Evolutionary conservation across 37 sponge, comb jelly and placozoan genomes (phyloP).

Genomic region (Corticium candelabrum): DNA sequence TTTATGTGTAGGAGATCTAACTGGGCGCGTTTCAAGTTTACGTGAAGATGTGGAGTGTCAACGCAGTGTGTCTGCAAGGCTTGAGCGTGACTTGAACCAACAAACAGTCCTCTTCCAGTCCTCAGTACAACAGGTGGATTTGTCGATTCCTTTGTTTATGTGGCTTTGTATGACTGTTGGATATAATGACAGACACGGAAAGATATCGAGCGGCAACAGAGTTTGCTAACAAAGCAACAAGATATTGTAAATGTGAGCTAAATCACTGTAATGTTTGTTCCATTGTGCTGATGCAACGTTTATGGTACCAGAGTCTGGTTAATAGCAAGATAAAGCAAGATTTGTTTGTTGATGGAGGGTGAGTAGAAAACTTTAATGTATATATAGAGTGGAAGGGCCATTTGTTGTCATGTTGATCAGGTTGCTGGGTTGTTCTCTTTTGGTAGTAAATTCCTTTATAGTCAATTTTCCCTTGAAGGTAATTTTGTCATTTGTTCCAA

Average conservation of each 20-base stretch:
- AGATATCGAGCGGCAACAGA: slow-evolving; percentile 1
- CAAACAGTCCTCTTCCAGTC: not conserved
- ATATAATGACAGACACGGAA: not conserved
- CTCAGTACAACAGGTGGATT: not conserved
- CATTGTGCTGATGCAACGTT: not conserved
- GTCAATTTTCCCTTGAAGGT: not conserved
- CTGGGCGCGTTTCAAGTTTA: not conserved
- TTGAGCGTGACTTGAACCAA: not conserved
- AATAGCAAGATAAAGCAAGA: not conserved
- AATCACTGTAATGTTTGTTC: not conserved
- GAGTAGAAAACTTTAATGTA: not conserved
- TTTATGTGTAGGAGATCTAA: not conserved
- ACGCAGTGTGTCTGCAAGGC: not conserved
- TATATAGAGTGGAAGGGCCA: not conserved
- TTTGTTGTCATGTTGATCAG: not conserved
- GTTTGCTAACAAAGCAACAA: not conserved
- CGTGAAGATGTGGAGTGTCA: not conserved
- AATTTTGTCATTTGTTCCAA: not conserved
- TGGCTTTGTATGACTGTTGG: not conserved
- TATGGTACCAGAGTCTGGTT: not conserved
- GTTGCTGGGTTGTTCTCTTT: not conserved
- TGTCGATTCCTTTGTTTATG: not conserved
- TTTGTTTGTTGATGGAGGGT: not conserved
- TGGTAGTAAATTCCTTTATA: not conserved
- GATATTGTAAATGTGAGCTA: not conserved